Conservation (phyloP, 2,888 invertebrate species). For the Eristalis arbustorum region DNA sequence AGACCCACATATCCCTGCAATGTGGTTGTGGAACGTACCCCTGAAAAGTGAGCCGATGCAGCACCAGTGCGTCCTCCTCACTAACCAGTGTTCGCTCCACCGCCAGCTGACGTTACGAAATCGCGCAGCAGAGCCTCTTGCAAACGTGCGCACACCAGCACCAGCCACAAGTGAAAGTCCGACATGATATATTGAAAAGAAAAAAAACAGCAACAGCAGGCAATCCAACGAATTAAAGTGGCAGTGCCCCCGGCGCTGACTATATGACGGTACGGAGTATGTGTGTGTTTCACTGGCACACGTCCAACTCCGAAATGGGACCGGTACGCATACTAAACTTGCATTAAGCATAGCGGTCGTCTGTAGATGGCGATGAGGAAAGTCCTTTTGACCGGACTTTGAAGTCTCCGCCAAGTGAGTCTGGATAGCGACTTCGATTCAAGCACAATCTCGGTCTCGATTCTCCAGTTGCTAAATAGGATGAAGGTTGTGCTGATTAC, state of each 20-base stretch:
- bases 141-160: slow-evolving; percentile 38
- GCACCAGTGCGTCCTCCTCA: slow-evolving; percentile 2
- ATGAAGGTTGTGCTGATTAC: slow-evolving; percentile 50
- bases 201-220: not conserved
- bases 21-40: slow-evolving; percentile 46
- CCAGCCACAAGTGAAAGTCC: slow-evolving; percentile 64
- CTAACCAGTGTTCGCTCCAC: not conserved
- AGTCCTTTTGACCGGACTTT: slow-evolving; percentile 25
- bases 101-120: slow-evolving; percentile 45
- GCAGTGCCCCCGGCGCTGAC: slow-evolving; percentile 26
- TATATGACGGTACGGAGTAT: not conserved
- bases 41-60: slow-evolving; percentile 38
- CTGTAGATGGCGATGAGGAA: slow-evolving; percentile 3
- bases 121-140: slow-evolving; percentile 35
- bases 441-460: not conserved
- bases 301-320: not conserved
- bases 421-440: not conserved
- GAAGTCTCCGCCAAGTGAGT: not conserved
- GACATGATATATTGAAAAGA: slow-evolving; percentile 58
- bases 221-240: slow-evolving; percentile 33
- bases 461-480: slow-evolving; percentile 15
- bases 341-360: not conserved
- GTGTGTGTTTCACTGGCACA: slow-evolving; percentile 3
- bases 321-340: slow-evolving; percentile 6
- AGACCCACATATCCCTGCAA: slow-evolving; percentile 34